These are phyloP conservation scores for Hyla sarda DNA, from an alignment of 2,113 vertebrate species.

Conservation along the genomic window DNA sequence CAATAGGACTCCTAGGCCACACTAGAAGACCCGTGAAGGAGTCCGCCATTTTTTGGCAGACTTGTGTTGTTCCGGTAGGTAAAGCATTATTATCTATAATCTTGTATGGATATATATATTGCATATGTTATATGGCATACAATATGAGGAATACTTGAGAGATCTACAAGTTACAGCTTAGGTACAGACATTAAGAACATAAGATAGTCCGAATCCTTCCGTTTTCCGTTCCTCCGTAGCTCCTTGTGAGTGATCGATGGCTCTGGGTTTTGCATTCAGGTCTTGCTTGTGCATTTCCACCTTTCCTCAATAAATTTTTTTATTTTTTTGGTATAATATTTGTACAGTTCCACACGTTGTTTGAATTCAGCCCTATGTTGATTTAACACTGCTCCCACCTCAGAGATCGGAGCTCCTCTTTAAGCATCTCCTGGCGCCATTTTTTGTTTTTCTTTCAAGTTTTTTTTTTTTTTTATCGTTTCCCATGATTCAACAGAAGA, in stretches of 20 bases:
- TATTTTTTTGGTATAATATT: slow-evolving; percentile 84
- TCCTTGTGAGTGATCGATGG: slow-evolving; percentile 75
- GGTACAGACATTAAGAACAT: slow-evolving; percentile 68
- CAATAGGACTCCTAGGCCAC: slow-evolving; percentile 13
- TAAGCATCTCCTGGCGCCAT: slow-evolving; percentile 75
- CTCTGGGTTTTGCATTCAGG: slow-evolving; percentile 73
- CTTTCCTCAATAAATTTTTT: slow-evolving; percentile 77
- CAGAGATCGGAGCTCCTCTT: slow-evolving; percentile 73
- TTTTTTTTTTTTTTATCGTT: slow-evolving; percentile 56
- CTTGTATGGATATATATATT: slow-evolving; percentile 53
- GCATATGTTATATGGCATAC: slow-evolving; percentile 46
- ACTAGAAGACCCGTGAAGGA: slow-evolving; percentile 11
- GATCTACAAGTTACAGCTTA: slow-evolving; percentile 54
- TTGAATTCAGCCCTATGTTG: slow-evolving; percentile 84
- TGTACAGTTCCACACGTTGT: slow-evolving; percentile 86
- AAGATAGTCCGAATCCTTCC: slow-evolving; percentile 74
- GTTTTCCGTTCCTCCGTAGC: slow-evolving; percentile 60
- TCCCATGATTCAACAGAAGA: slow-evolving; percentile 82
- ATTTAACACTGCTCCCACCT: slow-evolving; percentile 73
- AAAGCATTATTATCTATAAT: slow-evolving; percentile 47
- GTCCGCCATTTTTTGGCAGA: slow-evolving; percentile 10
- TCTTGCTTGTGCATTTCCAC: slow-evolving; percentile 76
- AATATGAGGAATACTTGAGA: slow-evolving; percentile 59
- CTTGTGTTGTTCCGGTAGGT: slow-evolving; percentile 2
- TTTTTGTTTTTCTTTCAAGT: slow-evolving; percentile 32